Conservation (phyloP, 2,888 invertebrate genomes). For the Euproctis similis region DNA sequence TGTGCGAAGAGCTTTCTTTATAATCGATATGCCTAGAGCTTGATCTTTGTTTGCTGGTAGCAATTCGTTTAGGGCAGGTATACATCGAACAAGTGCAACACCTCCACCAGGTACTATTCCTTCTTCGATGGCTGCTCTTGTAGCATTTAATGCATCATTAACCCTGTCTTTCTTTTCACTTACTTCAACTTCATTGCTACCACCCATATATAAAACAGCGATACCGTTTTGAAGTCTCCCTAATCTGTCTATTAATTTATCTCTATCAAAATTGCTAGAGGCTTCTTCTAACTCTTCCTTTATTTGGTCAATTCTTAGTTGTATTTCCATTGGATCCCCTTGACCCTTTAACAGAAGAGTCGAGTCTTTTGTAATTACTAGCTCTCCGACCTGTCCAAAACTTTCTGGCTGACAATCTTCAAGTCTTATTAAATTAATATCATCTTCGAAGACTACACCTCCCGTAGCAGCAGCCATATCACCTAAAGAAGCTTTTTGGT, state of each 20-base stretch:
- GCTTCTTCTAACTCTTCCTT: constrained; percentile 87
- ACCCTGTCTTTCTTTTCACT: constrained; percentile 97
- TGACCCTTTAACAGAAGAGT: constrained; percentile 81
- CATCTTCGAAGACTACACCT: constrained; percentile 94
- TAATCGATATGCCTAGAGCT: constrained; percentile 85
- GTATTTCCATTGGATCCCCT: constrained; percentile 85
- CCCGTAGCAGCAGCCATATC: constrained; percentile 96
- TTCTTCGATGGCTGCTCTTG: constrained; percentile 95
- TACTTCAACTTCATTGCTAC: constrained; percentile 92
- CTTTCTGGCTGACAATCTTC: constrained; percentile 90
- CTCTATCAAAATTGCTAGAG: constrained; percentile 92
- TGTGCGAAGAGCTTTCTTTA: constrained; percentile 87
- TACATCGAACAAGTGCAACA: constrained; percentile 88
- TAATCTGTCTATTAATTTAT: constrained; percentile 90
- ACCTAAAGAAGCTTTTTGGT: constrained; percentile 88
- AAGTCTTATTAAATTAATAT: constrained; percentile 88
- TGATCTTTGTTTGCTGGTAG: constrained; percentile 85
- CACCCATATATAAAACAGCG: constrained; percentile 86
- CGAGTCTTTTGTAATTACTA: constrained; percentile 94
- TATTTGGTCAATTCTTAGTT: constrained; percentile 85
- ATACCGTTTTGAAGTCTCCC: constrained; percentile 90
- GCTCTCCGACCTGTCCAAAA: constrained; percentile 90
- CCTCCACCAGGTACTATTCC: constrained; percentile 98
- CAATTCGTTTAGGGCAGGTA: constrained; percentile 79
- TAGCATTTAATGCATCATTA: constrained; percentile 95